These are phyloP conservation scores for Phalacrocorax brasilianus DNA, from an alignment of 2,113 vertebrate species.

Conservation along the genomic window DNA sequence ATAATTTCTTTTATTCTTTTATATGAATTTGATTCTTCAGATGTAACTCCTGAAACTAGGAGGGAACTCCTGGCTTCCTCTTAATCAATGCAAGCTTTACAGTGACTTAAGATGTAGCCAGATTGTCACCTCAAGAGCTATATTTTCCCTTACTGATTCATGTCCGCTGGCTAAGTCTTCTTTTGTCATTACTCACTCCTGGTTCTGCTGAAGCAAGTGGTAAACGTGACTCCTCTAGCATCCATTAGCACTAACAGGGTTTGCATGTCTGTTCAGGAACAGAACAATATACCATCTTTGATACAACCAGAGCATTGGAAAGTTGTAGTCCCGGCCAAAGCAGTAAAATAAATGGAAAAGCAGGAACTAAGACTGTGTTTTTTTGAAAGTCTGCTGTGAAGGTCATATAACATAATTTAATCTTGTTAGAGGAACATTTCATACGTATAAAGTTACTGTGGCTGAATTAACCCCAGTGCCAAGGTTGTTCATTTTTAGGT, in stretches of 20 bases:
- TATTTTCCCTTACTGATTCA: neutral
- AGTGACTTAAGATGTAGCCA: neutral
- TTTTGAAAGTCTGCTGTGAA: neutral
- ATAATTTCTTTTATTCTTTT: neutral
- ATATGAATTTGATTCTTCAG: neutral
- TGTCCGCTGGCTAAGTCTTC: neutral
- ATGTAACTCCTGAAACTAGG: neutral
- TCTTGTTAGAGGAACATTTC: neutral
- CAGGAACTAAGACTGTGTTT: neutral
- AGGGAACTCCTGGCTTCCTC: neutral
- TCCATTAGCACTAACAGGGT: neutral
- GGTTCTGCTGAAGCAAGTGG: neutral
- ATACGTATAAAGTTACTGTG: neutral
- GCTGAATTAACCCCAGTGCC: conserved; percentile 1
- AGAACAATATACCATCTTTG: neutral
- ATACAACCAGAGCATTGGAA: neutral
- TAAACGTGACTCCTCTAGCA: neutral
- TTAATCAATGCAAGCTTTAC: neutral
- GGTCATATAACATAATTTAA: neutral
- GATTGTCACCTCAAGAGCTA: neutral
- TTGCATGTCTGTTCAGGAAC: neutral
- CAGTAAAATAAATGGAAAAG: conserved; percentile 17
- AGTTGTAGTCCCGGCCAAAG: neutral
- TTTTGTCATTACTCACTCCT: neutral
- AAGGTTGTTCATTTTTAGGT: neutral